Evolutionary conservation across 1,140 invertebrate species (phyloP).

Genomic region (Platorchestia sp.): DNA sequence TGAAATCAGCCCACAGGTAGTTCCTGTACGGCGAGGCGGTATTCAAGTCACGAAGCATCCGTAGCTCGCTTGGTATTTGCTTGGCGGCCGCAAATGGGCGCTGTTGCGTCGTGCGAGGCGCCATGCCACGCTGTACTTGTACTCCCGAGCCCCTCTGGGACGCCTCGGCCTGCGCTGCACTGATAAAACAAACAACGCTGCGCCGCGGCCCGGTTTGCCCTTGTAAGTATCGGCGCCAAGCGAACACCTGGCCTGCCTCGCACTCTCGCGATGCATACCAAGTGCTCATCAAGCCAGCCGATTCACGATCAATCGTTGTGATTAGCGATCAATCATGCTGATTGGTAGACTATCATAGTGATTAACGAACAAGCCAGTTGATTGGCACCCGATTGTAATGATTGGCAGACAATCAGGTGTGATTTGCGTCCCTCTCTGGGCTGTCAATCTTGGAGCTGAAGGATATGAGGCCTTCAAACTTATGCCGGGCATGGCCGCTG

Average conservation of each 20-base stretch:
- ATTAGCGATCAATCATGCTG: constrained; percentile 31
- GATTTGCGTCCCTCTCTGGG: not conserved
- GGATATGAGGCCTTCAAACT: not conserved
- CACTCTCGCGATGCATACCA: not conserved
- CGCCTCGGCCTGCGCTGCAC: not conserved
- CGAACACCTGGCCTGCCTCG: not conserved
- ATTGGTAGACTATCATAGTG: not conserved
- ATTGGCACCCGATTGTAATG: constrained; percentile 42
- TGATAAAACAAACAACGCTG: constrained; percentile 50
- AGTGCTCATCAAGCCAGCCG: not conserved
- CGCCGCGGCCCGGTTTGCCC: not conserved
- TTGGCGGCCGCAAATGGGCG: not conserved
- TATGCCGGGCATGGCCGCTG: not conserved
- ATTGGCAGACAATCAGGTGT: constrained; percentile 35
- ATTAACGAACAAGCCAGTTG: constrained; percentile 17
- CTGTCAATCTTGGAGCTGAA: not conserved
- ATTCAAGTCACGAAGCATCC: constrained; percentile 20
- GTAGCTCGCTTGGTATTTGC: constrained; percentile 2
- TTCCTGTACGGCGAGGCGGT: not conserved
- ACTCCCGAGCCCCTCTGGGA: not conserved
- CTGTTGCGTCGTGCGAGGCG: not conserved
- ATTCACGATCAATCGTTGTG: constrained; percentile 24
- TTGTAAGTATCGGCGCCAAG: constrained; percentile 9
- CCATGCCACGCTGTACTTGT: not conserved
- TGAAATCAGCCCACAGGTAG: not conserved